Evolutionary conservation across 2,888 invertebrate species (phyloP).

Genomic region (Spodoptera picta): DNA sequence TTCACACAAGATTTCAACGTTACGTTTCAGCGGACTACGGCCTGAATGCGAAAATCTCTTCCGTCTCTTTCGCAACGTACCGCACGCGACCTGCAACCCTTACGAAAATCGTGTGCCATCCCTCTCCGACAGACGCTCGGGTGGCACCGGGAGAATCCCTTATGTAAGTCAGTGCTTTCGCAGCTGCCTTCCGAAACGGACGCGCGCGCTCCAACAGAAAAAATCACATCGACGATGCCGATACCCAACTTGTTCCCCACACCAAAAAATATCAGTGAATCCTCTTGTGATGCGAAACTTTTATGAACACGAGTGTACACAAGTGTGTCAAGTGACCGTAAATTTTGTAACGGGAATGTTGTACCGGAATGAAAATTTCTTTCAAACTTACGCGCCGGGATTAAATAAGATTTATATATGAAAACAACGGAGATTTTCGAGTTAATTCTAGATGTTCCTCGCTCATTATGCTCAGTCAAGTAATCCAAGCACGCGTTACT

Average conservation of each 20-base stretch:
- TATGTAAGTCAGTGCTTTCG: constrained; percentile 86
- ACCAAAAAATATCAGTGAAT: constrained; percentile 60
- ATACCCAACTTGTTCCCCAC: constrained; percentile 56
- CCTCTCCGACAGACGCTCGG: constrained; percentile 75
- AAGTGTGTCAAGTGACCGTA: constrained; percentile 63
- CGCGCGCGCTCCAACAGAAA: constrained; percentile 63
- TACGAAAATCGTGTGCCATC: constrained; percentile 74
- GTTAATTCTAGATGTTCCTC: constrained; percentile 72
- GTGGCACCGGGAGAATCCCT: constrained; percentile 83
- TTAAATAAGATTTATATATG: constrained; percentile 74
- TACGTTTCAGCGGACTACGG: constrained; percentile 70
- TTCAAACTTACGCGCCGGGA: constrained; percentile 72
- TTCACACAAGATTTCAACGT: constrained; percentile 82
- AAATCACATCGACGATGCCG: constrained; percentile 71
- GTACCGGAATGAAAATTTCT: constrained; percentile 70
- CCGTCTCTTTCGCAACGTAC: constrained; percentile 75
- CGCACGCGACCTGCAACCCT: constrained; percentile 75
- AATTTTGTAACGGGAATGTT: constrained; percentile 67
- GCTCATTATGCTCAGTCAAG: constrained; percentile 72
- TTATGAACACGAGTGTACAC: constrained; percentile 67
- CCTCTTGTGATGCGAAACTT: constrained; percentile 66
- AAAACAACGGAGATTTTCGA: constrained; percentile 71
- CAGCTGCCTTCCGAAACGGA: constrained; percentile 61
- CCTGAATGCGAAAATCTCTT: constrained; percentile 76
- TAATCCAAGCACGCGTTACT: constrained; percentile 70